Evolutionary conservation across 64 coral and sea anemone species (phyloP), one percentile per base, ranked within the genome.

Genomic region (Porites australiensis): DNA sequence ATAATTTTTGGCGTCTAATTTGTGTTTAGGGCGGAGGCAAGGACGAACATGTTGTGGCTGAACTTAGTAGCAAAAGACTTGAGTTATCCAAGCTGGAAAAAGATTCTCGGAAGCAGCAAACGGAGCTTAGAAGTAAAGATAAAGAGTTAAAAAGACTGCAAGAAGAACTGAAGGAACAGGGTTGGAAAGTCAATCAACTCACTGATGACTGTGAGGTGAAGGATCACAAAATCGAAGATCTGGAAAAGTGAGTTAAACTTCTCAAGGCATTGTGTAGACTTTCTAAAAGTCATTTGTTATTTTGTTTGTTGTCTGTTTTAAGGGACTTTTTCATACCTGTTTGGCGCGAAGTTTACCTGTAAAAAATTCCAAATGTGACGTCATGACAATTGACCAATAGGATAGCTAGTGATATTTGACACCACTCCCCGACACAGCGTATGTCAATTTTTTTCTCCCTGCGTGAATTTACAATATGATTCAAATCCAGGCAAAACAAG

Each of bases 21-120:
- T 43, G 58, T 81, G 50, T 74, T 72, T 52, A 98, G 95, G 91
- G 62, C 59, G 86, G 71, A 16, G 88, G 79, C n/a, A 47, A 83
- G 13, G 90, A 94, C 19, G 87, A 98, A 22, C 58, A 91, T 63
- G 71, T 98, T 61, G 59, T 92, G 21, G 94, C 88, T 71, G 95
- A 98, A 55, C 86, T 98, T 50, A 98, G 82, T 50, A 94, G 88
- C 75, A 98, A 94, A 84, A 98, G 91, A 59, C 61, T 94, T 23
- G 95, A 98, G 52, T 80, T 98, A 22, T 91, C 95, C 2, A 83
- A 79, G 64, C 77, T 98, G 18, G 95, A 98, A 49, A 94, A 93
- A 74, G 95, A 98, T 58, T 43, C 82, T 50, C 77, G 91, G 57
- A 98, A 91, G 70, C 53, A 87, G 23, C 90, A 87, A 5, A 89